Evolutionary conservation across 30 jellyfish, hydroid and myxozoan genomes (phyloP), one percentile per base, ranked within the genome.

Genomic region (Pelagia noctiluca): DNA sequence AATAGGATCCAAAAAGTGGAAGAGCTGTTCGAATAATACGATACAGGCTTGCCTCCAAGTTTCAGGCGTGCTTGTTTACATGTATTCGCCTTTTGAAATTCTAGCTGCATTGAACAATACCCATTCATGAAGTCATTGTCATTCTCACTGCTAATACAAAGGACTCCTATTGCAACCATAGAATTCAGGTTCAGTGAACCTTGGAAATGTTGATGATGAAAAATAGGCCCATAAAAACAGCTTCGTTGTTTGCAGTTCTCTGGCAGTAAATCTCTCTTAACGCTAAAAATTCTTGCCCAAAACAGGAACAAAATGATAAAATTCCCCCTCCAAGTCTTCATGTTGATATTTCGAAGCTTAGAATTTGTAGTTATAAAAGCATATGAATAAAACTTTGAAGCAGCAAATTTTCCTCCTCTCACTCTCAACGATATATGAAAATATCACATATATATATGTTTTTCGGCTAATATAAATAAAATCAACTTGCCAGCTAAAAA

Each of bases 21-120:
- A n/a, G 35, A 60, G 72, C 72, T 60, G 72, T 60, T 60, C 72
- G 72, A 60, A n/a, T 60, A 60, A 60, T 60, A 60, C 72, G 72
- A 60, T 60, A 60, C 72, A 60, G 72, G 72, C 72, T 60, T n/a
- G 72, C 72, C 72, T 60, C 72, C 72, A 60, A 60, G 72, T 60
- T 60, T 60, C 72, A n/a, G 72, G 72, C 72, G 34, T n/a, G 35
- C 72, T 60, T 60, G 72, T 60, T 60, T 60, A 60, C 35, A 26
- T 60, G 72, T 60, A n/a, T 4, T 60, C 72, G 34, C 72, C 30
- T 60, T 60, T 60, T 26, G 35, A 60, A 60, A 60, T 60, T 60
- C 72, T 60, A 60, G 30, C 35, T 26, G 72, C 72, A 60, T n/a
- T 10, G 12, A 60, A 26, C 35, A n/a, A 60, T n/a, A 60, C 72